Evolutionary conservation across 2,888 invertebrate genomes (phyloP), one percentile per base, ranked within the genome.

Genomic region (Dicycla oo): DNA sequence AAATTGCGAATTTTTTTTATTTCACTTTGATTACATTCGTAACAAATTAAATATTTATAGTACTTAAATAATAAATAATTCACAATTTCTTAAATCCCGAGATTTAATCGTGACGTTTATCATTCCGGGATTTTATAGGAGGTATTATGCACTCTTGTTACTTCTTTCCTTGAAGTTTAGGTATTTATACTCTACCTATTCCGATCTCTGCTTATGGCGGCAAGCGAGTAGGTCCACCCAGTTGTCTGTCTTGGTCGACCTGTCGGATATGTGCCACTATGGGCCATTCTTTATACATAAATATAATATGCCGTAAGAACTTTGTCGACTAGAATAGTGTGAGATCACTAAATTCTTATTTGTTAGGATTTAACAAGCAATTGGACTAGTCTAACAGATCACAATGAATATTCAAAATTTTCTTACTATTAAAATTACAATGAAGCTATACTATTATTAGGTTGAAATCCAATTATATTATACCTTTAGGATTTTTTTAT

Each of bases 381-480:
- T 65, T 61, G 2, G 69, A 77, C 73, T 80, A 80, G 56, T 13
- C 60, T 77, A 80, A 53, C 47, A 54, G 56, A 80, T 80, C 77
- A 80, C 80, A 77, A 54, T 63, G 23, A 53, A 64, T 67, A 58
- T 57, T 66, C 3, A 54, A 60, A 53, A 8, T 69, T 40, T 53
- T 65, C 45, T 56, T 68, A 56, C n/a, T 11, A 70, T 57, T 80
- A 57, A 49, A 76, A 71, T 62, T 71, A 61, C 47, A 63, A 60
- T 34, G 26, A 30, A 62, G 68, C 47, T 67, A 26, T 57, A 61
- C 13, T 75, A 64, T 60, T 72, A 65, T 58, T 64, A 70, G n/a
- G 49, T 45, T 53, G 13, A 53, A 30, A 58, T 72, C 26, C n/a
- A 34, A 53, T 62, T 45, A 20, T 34, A 4, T 30, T 43, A n/a